These are phyloP conservation scores for Sycophila texana DNA, from an alignment of 2,888 invertebrate species.

Conservation along the genomic window DNA sequence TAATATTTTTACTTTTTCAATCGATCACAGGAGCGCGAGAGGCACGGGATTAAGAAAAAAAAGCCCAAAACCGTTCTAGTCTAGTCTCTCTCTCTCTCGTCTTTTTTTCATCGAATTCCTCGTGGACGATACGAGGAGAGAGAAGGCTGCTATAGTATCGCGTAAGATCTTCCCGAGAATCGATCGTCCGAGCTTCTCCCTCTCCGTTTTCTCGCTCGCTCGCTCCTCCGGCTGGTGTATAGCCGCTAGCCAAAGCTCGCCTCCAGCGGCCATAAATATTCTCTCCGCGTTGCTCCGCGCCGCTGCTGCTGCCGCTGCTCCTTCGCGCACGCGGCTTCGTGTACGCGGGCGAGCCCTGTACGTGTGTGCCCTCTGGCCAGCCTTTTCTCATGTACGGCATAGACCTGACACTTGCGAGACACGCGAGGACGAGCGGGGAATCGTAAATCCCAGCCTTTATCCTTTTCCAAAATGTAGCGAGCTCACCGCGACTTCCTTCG, in stretches of 20 bases:
- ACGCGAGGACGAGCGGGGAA: slow-evolving; percentile 57
- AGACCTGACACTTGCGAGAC: slow-evolving; percentile 58
- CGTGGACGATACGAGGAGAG: slow-evolving; percentile 49
- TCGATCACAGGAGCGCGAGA: slow-evolving; percentile 2
- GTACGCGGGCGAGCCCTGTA: neutral
- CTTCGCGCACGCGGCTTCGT: neutral
- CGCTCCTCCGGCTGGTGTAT: slow-evolving; percentile 23
- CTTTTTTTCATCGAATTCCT: slow-evolving; percentile 54
- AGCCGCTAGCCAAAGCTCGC: slow-evolving; percentile 35
- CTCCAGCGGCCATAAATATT: slow-evolving; percentile 56
- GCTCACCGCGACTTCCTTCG: slow-evolving; percentile 25
- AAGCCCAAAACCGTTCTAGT: neutral
- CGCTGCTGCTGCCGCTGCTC: slow-evolving; percentile 13
- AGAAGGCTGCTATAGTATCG: slow-evolving; percentile 53
- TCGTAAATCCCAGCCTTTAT: slow-evolving; percentile 56
- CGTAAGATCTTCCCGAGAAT: slow-evolving; percentile 60
- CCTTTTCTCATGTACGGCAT: slow-evolving; percentile 56
- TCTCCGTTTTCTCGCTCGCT: slow-evolving; percentile 46
- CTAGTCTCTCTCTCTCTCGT: slow-evolving; percentile 13
- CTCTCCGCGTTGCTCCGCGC: slow-evolving; percentile 54
- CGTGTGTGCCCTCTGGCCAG: slow-evolving; percentile 49
- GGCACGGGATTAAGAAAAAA: slow-evolving; percentile 39
- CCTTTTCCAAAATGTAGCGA: slow-evolving; percentile 52
- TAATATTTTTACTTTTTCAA: slow-evolving; percentile 43
- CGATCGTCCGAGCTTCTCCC: slow-evolving; percentile 58